phyloP scores from a whole-genome alignment of 2,113 vertebrate genomes.

The Spea multiplicata region DNA sequence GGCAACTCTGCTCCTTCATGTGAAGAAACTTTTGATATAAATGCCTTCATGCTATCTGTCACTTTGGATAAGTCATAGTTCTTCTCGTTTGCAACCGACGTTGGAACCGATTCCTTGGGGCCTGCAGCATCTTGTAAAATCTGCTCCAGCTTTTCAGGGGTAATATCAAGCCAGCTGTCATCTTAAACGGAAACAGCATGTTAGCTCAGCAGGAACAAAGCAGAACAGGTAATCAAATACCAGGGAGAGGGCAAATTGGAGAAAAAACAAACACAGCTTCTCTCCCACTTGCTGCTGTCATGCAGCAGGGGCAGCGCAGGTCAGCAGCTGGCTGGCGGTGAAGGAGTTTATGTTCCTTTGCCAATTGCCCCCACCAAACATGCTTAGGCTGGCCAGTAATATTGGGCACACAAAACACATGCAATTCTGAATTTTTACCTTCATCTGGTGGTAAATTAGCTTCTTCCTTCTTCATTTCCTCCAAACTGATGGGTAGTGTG shows the following conservation, averaged over 20 bases:
- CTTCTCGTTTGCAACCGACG: conserved; percentile 59
- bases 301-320: too few relatives aligned
- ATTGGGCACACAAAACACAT: too few relatives aligned
- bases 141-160: conserved; percentile 79
- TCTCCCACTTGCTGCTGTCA: too few relatives aligned
- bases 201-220: not conserved
- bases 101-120: conserved; percentile 46
- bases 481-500: conserved; percentile 64
- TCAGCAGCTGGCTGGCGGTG: too few relatives aligned
- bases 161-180: conserved; percentile 88
- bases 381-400: too few relatives aligned
- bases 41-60: conserved; percentile 88
- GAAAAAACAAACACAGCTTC: too few relatives aligned
- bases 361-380: too few relatives aligned
- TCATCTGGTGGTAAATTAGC: conserved; percentile 81
- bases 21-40: conserved; percentile 84
- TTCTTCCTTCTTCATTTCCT: conserved; percentile 76
- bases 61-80: conserved; percentile 79
- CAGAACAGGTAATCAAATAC: not conserved
- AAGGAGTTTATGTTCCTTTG: too few relatives aligned
- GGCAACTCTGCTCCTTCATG: conserved; percentile 92
- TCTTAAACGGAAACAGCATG: conserved; percentile 60
- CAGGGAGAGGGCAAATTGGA: not conserved
- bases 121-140: conserved; percentile 77
- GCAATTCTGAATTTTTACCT: conserved; percentile 64